A percentile compares a stretch with the other conserved stretches of the same genome.
Evolutionary conservation across 1,140 invertebrate genomes (phyloP).

Genomic region (Antheraea mylitta): DNA sequence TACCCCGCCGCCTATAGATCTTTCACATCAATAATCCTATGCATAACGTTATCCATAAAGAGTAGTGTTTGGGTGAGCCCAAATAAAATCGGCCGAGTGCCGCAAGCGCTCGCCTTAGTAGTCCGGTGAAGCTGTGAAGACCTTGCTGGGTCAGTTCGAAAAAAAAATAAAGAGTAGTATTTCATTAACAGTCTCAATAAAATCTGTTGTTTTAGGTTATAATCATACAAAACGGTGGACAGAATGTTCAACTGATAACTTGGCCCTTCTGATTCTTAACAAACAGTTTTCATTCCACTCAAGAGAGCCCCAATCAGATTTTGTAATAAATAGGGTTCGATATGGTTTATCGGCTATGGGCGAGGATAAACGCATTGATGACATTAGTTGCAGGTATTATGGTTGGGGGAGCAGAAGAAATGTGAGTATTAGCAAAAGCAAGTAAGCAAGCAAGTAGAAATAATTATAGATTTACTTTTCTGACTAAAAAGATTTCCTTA

Average conservation of each 20-base stretch:
- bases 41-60: too few species aligned
- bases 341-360: slow-evolving; percentile 33
- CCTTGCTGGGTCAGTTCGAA: too few species aligned
- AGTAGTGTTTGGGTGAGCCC: too few species aligned
- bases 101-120: too few species aligned
- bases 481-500: too few species aligned
- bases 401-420: slow-evolving; percentile 65
- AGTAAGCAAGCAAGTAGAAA: neutral
- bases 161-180: too few species aligned
- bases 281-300: slow-evolving; percentile 45
- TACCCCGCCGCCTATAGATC: too few species aligned
- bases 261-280: slow-evolving; percentile 51
- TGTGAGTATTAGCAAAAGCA: slow-evolving; percentile 32
- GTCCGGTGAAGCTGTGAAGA: too few species aligned
- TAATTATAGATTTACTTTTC: too few species aligned
- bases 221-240: slow-evolving; percentile 47
- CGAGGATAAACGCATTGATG: slow-evolving; percentile 23
- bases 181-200: neutral
- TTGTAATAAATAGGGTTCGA: slow-evolving; percentile 46
- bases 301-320: slow-evolving; percentile 44
- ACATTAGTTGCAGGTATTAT: slow-evolving; percentile 40
- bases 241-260: slow-evolving; percentile 46
- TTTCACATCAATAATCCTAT: too few species aligned
- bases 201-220: slow-evolving; percentile 41
- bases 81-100: too few species aligned